Evolutionary conservation across 1,140 invertebrate genomes (phyloP).

Genomic region (Neodiprion pinetum): DNA sequence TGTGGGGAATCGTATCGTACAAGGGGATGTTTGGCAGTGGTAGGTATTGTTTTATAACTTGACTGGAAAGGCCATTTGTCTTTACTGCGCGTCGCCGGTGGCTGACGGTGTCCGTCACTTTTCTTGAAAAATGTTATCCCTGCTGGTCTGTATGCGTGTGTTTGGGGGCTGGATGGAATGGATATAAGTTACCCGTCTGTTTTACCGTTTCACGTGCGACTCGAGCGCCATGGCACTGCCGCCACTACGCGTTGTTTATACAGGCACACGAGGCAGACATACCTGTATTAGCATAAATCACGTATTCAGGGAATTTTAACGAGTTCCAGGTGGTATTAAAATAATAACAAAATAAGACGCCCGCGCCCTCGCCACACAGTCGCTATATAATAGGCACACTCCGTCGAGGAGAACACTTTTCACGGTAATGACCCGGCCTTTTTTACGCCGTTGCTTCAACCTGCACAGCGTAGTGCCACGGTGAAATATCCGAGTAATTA

Average conservation of each 20-base stretch:
- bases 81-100: too few species aligned
- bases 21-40: too few species aligned
- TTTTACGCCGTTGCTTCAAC: neutral
- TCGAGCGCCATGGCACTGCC: neutral
- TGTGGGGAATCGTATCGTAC: too few species aligned
- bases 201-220: neutral
- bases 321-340: constrained; percentile 1
- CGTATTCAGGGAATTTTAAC: constrained; percentile 2
- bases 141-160: too few species aligned
- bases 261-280: too few species aligned
- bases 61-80: too few species aligned
- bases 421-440: constrained; percentile 4
- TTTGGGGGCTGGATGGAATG: too few species aligned
- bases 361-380: neutral
- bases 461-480: neutral
- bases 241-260: too few species aligned
- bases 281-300: constrained; percentile 1
- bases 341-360: constrained; percentile 5
- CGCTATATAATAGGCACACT: neutral
- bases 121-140: too few species aligned
- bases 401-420: neutral
- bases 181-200: neutral
- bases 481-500: neutral
- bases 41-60: too few species aligned
- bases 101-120: too few species aligned